These are phyloP conservation scores for Acanthacorydalis orientalis DNA, from an alignment of 2,888 invertebrate genomes.

Conservation along the genomic window DNA sequence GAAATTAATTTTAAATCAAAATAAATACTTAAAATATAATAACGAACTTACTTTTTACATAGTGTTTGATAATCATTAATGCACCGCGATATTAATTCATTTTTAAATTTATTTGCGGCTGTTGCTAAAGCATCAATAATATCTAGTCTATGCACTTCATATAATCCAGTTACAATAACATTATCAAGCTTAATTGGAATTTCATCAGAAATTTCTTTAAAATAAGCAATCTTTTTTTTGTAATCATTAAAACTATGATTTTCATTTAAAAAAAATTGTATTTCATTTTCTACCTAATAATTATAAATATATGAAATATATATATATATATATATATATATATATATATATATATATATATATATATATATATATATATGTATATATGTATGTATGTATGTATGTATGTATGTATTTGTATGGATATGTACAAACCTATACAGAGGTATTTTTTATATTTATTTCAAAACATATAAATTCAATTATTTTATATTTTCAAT, in stretches of 20 bases:
- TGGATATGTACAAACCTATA: no score
- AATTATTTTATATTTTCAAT: no score
- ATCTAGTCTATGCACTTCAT: slow-evolving; percentile 66
- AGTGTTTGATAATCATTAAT: slow-evolving; percentile 62
- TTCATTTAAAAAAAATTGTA: slow-evolving; percentile 49
- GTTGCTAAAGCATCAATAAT: slow-evolving; percentile 53
- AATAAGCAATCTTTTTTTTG: slow-evolving; percentile 39
- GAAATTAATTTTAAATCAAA: no score
- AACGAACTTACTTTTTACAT: slow-evolving; percentile 49
- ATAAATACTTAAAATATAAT: not conserved
- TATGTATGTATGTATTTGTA: no score
- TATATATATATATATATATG: no score
- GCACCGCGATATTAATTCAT: slow-evolving; percentile 55
- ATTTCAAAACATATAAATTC: no score
- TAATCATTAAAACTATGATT: slow-evolving; percentile 48
- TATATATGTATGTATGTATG: no score
- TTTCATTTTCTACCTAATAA: slow-evolving; percentile 37
- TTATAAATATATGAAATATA: slow-evolving; percentile 1
- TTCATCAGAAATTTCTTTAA: slow-evolving; percentile 40
- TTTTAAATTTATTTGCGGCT: slow-evolving; percentile 50
- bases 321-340: not conserved
- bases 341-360: not conserved
- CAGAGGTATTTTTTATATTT: no score
- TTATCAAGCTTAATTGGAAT: slow-evolving; percentile 42
- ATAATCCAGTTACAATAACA: slow-evolving; percentile 64